Conservation (phyloP, 2,113 vertebrate species). For the Chlorocebus sabaeus region DNA sequence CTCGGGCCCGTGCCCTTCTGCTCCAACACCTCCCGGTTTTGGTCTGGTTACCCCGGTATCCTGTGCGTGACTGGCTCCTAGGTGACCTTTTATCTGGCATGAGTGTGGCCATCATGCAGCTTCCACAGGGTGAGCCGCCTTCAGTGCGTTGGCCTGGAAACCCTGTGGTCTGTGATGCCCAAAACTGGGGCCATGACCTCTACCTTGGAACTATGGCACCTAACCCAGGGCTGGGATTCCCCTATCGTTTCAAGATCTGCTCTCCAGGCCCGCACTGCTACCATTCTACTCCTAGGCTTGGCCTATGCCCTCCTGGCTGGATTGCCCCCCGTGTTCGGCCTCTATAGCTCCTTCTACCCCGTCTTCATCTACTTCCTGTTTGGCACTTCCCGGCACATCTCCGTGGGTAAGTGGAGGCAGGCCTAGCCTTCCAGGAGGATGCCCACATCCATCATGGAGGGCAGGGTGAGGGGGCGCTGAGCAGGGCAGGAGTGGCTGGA, state of each 20-base stretch:
- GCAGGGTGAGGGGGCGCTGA: neutral
- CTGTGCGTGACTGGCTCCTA: conserved; percentile 88
- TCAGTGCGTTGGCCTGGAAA: neutral
- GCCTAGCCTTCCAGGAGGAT: neutral
- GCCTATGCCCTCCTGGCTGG: conserved; percentile 95
- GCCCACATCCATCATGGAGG: neutral
- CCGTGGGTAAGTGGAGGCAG: conserved; percentile 87
- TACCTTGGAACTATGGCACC: neutral
- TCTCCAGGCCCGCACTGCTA: fast-evolving
- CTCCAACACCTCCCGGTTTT: conserved; percentile 88
- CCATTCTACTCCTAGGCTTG: conserved; percentile 84
- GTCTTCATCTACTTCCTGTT: conserved; percentile 95
- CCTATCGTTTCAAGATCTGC: neutral
- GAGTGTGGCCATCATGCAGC: conserved; percentile 96
- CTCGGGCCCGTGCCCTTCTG: conserved; percentile 79
- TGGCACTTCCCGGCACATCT: conserved; percentile 94
- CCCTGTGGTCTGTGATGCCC: neutral
- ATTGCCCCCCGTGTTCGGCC: conserved; percentile 89
- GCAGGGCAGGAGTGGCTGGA: too few species aligned
- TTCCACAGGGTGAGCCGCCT: conserved; percentile 90
- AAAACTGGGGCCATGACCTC: neutral
- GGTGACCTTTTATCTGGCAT: conserved; percentile 91
- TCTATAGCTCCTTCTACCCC: conserved; percentile 94
- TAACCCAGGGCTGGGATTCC: neutral
- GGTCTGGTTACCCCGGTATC: conserved; percentile 91